These are phyloP conservation scores for Lycodopsis pacificus DNA, from an alignment of 2,797 vertebrate genomes.

Conservation along the genomic window DNA sequence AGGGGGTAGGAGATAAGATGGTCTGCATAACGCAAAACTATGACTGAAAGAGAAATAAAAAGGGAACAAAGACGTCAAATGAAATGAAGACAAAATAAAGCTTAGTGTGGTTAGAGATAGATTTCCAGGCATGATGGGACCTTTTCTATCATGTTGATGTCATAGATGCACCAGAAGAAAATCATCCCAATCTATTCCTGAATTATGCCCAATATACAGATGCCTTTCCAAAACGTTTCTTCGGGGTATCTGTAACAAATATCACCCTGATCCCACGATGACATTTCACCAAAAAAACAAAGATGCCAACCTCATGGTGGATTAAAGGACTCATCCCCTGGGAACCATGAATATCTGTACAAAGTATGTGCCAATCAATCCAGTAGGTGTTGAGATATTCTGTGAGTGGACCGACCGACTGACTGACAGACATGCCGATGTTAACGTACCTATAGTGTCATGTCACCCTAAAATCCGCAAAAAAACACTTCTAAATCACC, in stretches of 20 bases:
- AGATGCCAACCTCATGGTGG: not conserved
- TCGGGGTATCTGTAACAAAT: not conserved
- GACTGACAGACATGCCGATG: no score
- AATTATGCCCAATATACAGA: not conserved
- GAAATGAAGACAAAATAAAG: not conserved
- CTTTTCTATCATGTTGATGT: not conserved
- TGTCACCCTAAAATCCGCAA: not conserved
- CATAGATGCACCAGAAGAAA: not conserved
- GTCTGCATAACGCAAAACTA: not conserved
- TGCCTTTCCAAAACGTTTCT: not conserved
- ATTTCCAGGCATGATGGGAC: not conserved
- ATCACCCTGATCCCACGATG: not conserved
- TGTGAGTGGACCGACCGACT: not conserved
- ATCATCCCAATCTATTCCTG: not conserved
- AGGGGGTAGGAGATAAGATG: conserved; percentile 25
- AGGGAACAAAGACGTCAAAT: not conserved
- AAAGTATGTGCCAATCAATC: not conserved
- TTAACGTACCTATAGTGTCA: not conserved
- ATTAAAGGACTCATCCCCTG: not conserved
- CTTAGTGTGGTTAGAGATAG: not conserved
- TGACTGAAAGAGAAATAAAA: not conserved
- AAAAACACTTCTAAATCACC: not conserved
- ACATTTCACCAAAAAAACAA: not conserved
- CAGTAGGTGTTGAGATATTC: not conserved
- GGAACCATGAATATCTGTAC: not conserved